Evolutionary conservation across 2,888 invertebrate genomes (phyloP).

Genomic region (Leptinotarsa rubiginosa): DNA sequence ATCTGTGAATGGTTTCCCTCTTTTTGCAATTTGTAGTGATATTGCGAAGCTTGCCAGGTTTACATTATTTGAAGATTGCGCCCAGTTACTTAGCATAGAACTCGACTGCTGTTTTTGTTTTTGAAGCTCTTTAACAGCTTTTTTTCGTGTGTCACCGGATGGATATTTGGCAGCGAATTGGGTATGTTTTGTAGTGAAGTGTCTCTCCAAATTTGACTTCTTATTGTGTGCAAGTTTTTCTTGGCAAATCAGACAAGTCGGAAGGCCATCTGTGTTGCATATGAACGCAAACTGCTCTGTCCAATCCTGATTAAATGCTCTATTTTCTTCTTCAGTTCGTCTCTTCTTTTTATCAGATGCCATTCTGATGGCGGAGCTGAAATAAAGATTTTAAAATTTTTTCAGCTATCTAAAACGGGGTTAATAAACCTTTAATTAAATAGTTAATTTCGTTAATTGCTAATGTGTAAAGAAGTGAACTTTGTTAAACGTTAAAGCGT

Average conservation of each 20-base stretch:
- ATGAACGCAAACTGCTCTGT: constrained; percentile 47
- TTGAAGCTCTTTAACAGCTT: constrained; percentile 24
- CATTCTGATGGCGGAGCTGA: too few relatives aligned
- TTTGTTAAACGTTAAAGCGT: too few relatives aligned
- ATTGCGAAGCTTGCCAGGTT: constrained; percentile 24
- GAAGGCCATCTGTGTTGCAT: constrained; percentile 38
- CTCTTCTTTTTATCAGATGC: too few relatives aligned
- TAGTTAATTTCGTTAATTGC: too few relatives aligned
- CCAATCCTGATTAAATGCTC: constrained; percentile 46
- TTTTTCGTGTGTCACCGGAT: constrained; percentile 16
- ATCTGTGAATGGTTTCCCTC: constrained; percentile 15
- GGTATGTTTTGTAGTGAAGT: constrained; percentile 27
- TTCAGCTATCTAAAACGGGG: too few relatives aligned
- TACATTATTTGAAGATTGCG: constrained; percentile 38
- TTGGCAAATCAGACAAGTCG: constrained; percentile 45
- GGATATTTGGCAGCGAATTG: constrained; percentile 49
- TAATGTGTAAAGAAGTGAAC: too few relatives aligned
- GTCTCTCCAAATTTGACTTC: constrained; percentile 39
- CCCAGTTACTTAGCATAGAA: constrained; percentile 50
- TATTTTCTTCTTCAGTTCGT: too few relatives aligned
- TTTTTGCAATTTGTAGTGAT: constrained; percentile 27
- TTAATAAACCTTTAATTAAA: too few relatives aligned
- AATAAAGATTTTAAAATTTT: too few relatives aligned
- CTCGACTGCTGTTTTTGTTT: constrained; percentile 45
- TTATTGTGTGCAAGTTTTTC: constrained; percentile 48